Evolutionary conservation across 92 coral and sea anemone genomes (phyloP).

Genomic region (Paragorgia papillata): DNA sequence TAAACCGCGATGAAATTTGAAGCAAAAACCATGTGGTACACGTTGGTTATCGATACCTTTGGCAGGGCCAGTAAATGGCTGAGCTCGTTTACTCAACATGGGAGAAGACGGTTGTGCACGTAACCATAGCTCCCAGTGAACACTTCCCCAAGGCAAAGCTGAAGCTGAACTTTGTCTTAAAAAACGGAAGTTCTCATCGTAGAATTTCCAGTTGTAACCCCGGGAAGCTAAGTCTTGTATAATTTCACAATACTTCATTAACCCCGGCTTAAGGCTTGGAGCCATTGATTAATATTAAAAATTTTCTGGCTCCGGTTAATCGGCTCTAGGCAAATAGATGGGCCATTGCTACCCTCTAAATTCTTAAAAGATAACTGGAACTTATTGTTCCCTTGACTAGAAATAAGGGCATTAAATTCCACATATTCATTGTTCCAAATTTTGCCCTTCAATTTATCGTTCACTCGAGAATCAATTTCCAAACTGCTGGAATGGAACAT

Average conservation of each 20-base stretch:
- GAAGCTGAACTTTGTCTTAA: slow-evolving; percentile 10
- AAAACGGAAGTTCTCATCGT: slow-evolving; percentile 42
- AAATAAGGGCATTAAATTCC: too few relatives aligned
- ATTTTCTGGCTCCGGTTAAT: slow-evolving; percentile 30
- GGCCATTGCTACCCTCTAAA: slow-evolving; percentile 14
- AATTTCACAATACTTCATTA: slow-evolving; percentile 36
- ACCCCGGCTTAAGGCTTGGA: slow-evolving; percentile 18
- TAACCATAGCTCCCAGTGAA: slow-evolving; percentile 56
- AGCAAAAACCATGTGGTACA: slow-evolving; percentile 50
- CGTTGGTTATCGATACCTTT: not conserved
- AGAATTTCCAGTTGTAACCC: slow-evolving; percentile 44
- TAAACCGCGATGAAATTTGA: slow-evolving; percentile 27
- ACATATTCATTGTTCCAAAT: too few relatives aligned
- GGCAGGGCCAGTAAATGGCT: not conserved
- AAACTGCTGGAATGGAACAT: too few relatives aligned
- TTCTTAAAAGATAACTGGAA: slow-evolving; percentile 39
- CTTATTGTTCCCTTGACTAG: slow-evolving; percentile 42
- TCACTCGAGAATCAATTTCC: too few relatives aligned
- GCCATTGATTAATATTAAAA: slow-evolving; percentile 37
- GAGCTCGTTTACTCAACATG: not conserved
- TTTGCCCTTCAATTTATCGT: too few relatives aligned
- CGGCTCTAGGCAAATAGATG: slow-evolving; percentile 50
- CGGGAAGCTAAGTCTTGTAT: slow-evolving; percentile 22
- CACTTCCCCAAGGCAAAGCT: slow-evolving; percentile 25
- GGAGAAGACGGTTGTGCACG: slow-evolving; percentile 42